A percentile compares a stretch with the other conserved stretches of the same genome.
Evolutionary conservation across 2,888 invertebrate species (phyloP).

Genomic region (Autographa gamma): DNA sequence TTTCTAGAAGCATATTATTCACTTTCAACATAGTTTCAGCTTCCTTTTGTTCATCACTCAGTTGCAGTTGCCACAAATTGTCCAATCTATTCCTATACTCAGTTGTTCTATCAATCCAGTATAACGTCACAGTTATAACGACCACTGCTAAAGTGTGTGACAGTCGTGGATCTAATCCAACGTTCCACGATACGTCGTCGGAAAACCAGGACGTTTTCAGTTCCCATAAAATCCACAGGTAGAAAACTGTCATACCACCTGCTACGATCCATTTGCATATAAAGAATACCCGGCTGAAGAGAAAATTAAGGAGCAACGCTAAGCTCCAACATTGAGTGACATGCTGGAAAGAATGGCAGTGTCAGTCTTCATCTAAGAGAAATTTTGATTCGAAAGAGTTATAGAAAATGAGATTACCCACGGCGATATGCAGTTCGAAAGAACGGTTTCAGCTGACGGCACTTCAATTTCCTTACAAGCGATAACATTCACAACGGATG

Average conservation of each 20-base stretch:
- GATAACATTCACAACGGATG: slow-evolving; percentile 91
- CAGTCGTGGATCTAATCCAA: slow-evolving; percentile 90
- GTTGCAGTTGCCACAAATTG: slow-evolving; percentile 91
- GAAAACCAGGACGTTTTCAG: slow-evolving; percentile 88
- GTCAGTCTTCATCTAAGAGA: slow-evolving; percentile 22
- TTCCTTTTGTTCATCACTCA: slow-evolving; percentile 95
- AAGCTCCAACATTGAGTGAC: slow-evolving; percentile 92
- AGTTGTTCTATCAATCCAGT: slow-evolving; percentile 96
- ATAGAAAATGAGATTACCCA: slow-evolving; percentile 79
- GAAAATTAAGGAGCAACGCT: slow-evolving; percentile 91
- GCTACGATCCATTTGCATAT: slow-evolving; percentile 94
- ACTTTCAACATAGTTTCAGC: slow-evolving; percentile 95
- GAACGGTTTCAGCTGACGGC: slow-evolving; percentile 65
- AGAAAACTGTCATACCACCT: slow-evolving; percentile 90
- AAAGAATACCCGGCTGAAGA: slow-evolving; percentile 95
- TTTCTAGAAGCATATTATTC: slow-evolving; percentile 96
- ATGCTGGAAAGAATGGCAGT: slow-evolving; percentile 88
- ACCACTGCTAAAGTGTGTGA: slow-evolving; percentile 93
- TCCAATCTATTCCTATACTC: slow-evolving; percentile 97
- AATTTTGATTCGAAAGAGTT: slow-evolving; percentile 8
- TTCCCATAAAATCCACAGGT: slow-evolving; percentile 91
- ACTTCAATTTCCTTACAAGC: slow-evolving; percentile 75
- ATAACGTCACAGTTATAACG: slow-evolving; percentile 93
- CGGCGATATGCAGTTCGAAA: slow-evolving; percentile 85
- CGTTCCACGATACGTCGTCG: slow-evolving; percentile 91